Percentiles rank a stretch among this genome's conserved stretches.
Evolutionary conservation across 2,797 vertebrate species (phyloP).

Genomic region (Basileuterus tristriatus): DNA sequence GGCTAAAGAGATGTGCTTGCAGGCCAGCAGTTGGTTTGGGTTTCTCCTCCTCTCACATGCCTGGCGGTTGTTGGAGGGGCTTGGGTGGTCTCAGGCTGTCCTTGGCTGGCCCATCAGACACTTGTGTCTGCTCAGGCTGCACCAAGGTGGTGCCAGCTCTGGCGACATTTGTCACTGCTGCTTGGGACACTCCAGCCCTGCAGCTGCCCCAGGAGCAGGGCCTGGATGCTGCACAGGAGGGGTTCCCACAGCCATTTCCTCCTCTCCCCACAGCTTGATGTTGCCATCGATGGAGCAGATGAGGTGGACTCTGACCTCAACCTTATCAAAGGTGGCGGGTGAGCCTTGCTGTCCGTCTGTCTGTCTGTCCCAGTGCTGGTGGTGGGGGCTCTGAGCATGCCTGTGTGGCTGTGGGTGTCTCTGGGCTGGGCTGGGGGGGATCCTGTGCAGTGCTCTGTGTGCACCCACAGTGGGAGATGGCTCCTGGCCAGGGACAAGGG

Average conservation of each 20-base stretch:
- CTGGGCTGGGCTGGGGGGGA: background rate
- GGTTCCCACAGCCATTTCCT: background rate
- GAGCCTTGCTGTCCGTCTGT: conserved; percentile 20
- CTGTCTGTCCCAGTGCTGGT: background rate
- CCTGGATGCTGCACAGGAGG: background rate
- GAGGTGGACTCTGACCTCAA: conserved; percentile 92
- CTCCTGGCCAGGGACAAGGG: background rate
- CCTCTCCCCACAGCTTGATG: conserved; percentile 83
- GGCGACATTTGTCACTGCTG: background rate
- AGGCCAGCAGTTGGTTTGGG: background rate
- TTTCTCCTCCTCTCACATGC: background rate
- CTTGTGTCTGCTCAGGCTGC: background rate
- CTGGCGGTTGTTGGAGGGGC: background rate
- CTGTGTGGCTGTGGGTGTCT: background rate
- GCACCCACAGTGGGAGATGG: background rate
- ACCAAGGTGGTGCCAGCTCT: background rate
- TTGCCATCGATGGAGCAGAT: conserved; percentile 95
- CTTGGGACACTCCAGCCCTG: rapidly evolving
- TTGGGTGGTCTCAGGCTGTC: background rate
- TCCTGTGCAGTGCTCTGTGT: background rate
- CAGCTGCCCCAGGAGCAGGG: background rate
- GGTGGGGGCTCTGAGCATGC: background rate
- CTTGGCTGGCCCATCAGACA: background rate
- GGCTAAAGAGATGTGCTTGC: background rate
- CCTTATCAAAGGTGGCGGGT: conserved; percentile 98